These are phyloP conservation scores for Rhinogobius similis DNA, from an alignment of 2,113 vertebrate genomes.

Conservation along the genomic window DNA sequence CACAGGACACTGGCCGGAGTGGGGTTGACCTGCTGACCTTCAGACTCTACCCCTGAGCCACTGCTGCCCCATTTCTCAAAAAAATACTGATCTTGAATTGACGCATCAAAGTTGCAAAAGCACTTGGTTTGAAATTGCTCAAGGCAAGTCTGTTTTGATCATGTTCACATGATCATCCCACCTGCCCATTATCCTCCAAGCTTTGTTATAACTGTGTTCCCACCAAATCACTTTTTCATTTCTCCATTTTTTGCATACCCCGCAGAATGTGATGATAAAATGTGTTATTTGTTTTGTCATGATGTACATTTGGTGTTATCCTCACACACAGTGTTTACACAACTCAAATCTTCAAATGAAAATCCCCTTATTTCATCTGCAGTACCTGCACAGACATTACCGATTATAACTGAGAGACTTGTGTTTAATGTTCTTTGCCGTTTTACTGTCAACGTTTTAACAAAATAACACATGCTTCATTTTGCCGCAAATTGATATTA, in stretches of 20 bases:
- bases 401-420: conserved; percentile 1
- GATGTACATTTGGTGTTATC: background rate
- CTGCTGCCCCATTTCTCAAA: background rate
- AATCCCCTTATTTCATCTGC: background rate
- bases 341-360: background rate
- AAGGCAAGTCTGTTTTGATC: background rate
- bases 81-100: background rate
- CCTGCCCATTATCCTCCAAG: background rate
- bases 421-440: background rate
- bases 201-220: background rate
- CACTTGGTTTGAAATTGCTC: background rate
- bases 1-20: too few relatives aligned
- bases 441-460: conserved; percentile 20
- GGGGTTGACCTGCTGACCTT: too few relatives aligned
- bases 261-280: background rate
- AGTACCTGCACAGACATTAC: background rate
- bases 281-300: background rate
- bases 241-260: background rate
- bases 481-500: conserved; percentile 36
- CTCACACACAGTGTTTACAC: background rate
- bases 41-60: background rate
- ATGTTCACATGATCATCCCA: background rate
- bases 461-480: conserved; percentile 32
- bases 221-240: background rate
- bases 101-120: background rate